phyloP scores from a whole-genome alignment of 2,113 vertebrate species.

The Parotia lawesii region DNA sequence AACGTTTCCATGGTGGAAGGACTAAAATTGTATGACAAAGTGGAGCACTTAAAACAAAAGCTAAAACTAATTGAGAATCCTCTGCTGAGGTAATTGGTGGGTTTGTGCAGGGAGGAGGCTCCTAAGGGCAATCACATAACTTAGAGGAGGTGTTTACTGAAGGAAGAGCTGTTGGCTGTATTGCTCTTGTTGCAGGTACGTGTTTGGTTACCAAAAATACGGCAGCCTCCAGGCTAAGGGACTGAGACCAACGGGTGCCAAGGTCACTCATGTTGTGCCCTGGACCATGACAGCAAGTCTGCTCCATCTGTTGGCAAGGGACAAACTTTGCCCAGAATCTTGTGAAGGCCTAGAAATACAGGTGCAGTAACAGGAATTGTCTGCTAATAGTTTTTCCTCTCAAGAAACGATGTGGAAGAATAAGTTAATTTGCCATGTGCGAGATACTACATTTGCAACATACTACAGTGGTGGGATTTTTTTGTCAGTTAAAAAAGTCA shows the following conservation, averaged over 20 bases:
- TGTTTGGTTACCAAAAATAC: constrained; percentile 87
- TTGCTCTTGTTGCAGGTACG: constrained; percentile 77
- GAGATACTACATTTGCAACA: neutral
- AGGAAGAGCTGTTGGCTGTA: neutral
- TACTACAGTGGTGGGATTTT: neutral
- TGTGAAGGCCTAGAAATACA: constrained; percentile 81
- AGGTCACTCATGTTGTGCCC: constrained; percentile 84
- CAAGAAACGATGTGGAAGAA: neutral
- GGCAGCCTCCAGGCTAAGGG: constrained; percentile 84
- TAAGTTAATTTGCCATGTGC: neutral
- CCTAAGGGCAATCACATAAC: neutral
- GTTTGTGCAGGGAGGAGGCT: neutral
- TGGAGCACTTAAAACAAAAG: constrained; percentile 87
- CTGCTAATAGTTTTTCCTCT: neutral
- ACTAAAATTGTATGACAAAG: constrained; percentile 83
- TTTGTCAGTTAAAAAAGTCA: neutral
- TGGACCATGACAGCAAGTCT: constrained; percentile 70
- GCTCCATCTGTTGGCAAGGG: constrained; percentile 80
- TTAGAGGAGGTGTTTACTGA: neutral
- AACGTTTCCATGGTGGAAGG: constrained; percentile 93
- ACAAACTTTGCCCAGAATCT: constrained; percentile 77
- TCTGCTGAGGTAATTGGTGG: constrained; percentile 77
- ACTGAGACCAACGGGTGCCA: constrained; percentile 65
- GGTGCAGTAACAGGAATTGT: constrained; percentile 66
- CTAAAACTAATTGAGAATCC: constrained; percentile 93